phyloP scores from a whole-genome alignment of 2,888 invertebrate species.

The Metallyticus violacea region DNA sequence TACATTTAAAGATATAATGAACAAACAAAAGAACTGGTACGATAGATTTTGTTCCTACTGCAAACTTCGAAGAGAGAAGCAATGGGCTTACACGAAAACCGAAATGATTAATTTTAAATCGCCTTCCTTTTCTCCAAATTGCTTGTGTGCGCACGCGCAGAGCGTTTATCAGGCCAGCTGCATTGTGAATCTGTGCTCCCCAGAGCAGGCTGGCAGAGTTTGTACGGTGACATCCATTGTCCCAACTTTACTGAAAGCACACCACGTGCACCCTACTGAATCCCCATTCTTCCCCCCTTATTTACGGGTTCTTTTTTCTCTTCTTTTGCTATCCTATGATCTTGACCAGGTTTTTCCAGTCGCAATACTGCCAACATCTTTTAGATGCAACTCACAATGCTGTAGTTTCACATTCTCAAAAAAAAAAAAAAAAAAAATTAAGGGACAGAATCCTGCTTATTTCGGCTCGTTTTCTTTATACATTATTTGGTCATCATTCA shows the following conservation, averaged over 20 bases:
- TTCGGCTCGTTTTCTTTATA: no score
- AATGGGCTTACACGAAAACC: no score
- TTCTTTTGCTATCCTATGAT: background rate
- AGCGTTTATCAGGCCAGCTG: background rate
- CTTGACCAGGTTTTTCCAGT: background rate
- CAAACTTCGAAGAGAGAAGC: background rate
- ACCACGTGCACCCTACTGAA: background rate
- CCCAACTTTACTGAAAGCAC: background rate
- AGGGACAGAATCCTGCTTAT: no score
- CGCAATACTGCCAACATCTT: background rate
- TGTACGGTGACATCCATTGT: background rate
- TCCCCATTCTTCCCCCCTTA: background rate
- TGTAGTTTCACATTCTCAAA: no score
- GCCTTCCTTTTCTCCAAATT: background rate
- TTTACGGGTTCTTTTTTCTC: background rate
- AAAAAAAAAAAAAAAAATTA: no score
- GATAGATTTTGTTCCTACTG: background rate
- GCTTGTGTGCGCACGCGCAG: background rate
- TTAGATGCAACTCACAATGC: no score
- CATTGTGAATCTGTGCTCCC: no score
- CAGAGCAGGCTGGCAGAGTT: background rate
- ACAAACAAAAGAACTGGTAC: no score
- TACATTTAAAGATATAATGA: no score
- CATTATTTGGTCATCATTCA: no score
- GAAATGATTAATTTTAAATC: no score